Evolutionary conservation across 2,797 vertebrate genomes (phyloP).

Genomic region (Eleutherodactylus coqui): DNA sequence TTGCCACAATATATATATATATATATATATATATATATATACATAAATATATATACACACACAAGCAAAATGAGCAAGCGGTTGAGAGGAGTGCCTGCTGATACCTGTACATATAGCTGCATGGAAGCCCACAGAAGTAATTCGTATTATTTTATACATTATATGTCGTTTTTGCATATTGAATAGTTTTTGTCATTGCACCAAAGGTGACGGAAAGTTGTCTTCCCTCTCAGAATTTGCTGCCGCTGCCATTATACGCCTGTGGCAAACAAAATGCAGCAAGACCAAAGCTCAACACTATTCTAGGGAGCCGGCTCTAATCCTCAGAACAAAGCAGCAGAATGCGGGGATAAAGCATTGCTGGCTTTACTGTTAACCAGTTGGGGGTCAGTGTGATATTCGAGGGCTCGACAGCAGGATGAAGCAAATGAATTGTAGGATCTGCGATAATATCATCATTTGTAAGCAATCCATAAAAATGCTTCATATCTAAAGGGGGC

Average conservation of each 20-base stretch:
- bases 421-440: not conserved
- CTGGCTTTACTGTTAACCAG: constrained; percentile 6
- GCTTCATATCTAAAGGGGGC: too few species aligned
- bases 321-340: not conserved
- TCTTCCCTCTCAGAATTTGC: not conserved
- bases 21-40: too few species aligned
- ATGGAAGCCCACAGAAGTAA: not conserved
- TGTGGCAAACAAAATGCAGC: constrained; percentile 45
- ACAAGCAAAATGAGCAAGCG: not conserved
- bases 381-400: not conserved
- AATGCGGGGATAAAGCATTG: not conserved
- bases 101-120: not conserved
- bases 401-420: not conserved
- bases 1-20: too few species aligned
- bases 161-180: not conserved
- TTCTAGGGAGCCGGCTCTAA: constrained; percentile 18
- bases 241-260: constrained; percentile 19
- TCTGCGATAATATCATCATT: not conserved
- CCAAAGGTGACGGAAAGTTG: constrained; percentile 18
- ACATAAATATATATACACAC: too few species aligned
- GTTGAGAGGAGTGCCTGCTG: not conserved
- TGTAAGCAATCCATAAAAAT: not conserved
- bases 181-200: not conserved
- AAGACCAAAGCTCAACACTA: not conserved
- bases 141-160: constrained; percentile 22